Percentiles rank a stretch among this genome's conserved stretches.
Evolutionary conservation across 2,113 vertebrate species (phyloP).

Genomic region (Euleptes europaea): DNA sequence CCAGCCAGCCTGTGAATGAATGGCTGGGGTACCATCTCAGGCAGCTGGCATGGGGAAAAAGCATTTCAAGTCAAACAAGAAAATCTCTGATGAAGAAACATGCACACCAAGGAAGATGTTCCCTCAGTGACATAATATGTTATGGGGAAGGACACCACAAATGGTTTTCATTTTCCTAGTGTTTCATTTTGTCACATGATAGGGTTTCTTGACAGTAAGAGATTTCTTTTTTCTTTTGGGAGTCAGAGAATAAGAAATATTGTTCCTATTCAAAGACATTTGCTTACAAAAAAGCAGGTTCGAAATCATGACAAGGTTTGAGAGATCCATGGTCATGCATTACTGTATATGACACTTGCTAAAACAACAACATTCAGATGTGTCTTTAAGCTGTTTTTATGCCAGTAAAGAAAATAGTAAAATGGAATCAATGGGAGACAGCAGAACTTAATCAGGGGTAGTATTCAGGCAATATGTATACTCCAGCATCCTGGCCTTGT

Average conservation of each 20-base stretch:
- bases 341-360: neutral
- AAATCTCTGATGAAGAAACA: slow-evolving; percentile 16
- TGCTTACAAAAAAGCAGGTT: neutral
- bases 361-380: neutral
- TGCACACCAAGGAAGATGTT: slow-evolving; percentile 1
- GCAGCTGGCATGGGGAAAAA: slow-evolving; percentile 29
- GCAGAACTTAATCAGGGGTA: no score
- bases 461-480: neutral
- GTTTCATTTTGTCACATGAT: neutral
- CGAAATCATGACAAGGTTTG: neutral
- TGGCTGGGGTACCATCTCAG: slow-evolving; percentile 12
- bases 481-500: neutral
- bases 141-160: slow-evolving; percentile 34
- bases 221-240: neutral
- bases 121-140: slow-evolving; percentile 19
- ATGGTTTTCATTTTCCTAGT: slow-evolving; percentile 36
- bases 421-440: neutral
- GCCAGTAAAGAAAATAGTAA: neutral
- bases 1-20: neutral
- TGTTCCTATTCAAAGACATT: slow-evolving; percentile 13
- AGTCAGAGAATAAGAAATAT: neutral
- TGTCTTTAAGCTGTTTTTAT: neutral
- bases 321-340: neutral
- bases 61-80: slow-evolving; percentile 34
- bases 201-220: slow-evolving; percentile 4